A percentile compares a stretch with the other conserved stretches of the same genome.
Evolutionary conservation across 1,140 invertebrate species (phyloP).

Genomic region (Ostrea edulis): DNA sequence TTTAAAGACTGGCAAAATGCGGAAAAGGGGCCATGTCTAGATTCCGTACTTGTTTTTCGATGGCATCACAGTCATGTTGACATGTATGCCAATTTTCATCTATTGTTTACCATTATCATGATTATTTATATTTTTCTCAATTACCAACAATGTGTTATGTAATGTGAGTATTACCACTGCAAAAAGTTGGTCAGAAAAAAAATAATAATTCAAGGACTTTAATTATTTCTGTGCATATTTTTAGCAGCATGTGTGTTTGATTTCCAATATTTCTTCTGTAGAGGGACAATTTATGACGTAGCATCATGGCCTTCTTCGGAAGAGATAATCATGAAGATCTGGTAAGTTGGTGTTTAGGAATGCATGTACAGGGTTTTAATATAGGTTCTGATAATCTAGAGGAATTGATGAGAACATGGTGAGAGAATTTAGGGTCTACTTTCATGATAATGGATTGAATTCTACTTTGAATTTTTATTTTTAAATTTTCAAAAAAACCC

Average conservation of each 20-base stretch:
- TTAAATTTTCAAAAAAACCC: no score
- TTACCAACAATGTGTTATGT: background rate
- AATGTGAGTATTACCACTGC: background rate
- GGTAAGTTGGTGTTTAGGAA: slow-evolving; percentile 46
- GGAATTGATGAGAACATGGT: no score
- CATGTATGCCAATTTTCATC: background rate
- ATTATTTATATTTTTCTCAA: background rate
- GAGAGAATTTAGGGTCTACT: no score
- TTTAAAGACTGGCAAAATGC: background rate
- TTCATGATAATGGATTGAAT: no score
- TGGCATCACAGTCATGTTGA: background rate
- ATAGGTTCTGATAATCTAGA: no score
- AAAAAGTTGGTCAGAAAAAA: background rate
- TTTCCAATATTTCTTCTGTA: slow-evolving; percentile 12
- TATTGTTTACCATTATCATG: background rate
- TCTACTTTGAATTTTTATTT: no score
- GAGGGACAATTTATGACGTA: slow-evolving; percentile 44
- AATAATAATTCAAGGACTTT: background rate
- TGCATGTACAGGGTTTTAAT: no score
- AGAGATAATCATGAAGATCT: slow-evolving; percentile 61
- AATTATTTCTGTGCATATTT: background rate
- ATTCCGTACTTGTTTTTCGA: background rate
- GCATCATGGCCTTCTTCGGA: slow-evolving; percentile 61
- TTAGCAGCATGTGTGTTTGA: background rate
- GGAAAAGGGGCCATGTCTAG: background rate